Base-by-base conservation (phyloP, 2,113 vertebrate genomes). In the Meriones unguiculatus region DNA sequence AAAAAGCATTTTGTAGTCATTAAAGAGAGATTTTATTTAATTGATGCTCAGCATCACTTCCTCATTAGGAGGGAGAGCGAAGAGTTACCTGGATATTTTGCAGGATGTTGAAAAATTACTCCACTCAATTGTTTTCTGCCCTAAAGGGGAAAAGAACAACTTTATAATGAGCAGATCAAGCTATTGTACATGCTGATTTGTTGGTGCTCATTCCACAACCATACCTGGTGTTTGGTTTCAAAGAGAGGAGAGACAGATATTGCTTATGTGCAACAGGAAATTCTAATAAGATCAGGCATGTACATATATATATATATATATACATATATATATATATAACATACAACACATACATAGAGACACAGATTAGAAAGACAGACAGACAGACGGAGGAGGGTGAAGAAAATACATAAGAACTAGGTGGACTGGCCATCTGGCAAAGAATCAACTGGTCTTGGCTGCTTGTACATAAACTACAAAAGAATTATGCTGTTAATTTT, bases 11-110 rank as follows among this genome's bases (percentile, higher is more conserved):
- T 84, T 89, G 4, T 25, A 85, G 50, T 32, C 57, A 24, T 46
- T 62, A 54, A 38, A 52, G 76, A 95, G 41, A 54, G 52, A 70
- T 54, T 91, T 85, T 59, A 8, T 35, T 93, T 94, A 95, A 54
- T 11, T 57, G 13, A 80, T 59, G 13, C 11, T 70, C 41, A 69
- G 14, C 64, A 87, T 22, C 17, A 52, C 28, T 20, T 87, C 15
- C 52, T 73, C 76, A 24, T 54, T 73, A 69, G 30, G 28, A 30
- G 5, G 38, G 92, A 82, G 73, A 59, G 0, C 13, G 59, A 81
- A 75, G 13, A 20, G 20, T 14, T 57, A 32, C 28, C 32, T 77
- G 46, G 28, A 35, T 65, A 38, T 73, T 84, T 81, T 14, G 3
- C 10, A 73, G n/a, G 32, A 59, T 89, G 82, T 25, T 81, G 67